Evolutionary conservation across 2,113 vertebrate genomes (phyloP), one percentile per base, ranked within the genome.

Genomic region (Ptilorrhoa leucosticta): DNA sequence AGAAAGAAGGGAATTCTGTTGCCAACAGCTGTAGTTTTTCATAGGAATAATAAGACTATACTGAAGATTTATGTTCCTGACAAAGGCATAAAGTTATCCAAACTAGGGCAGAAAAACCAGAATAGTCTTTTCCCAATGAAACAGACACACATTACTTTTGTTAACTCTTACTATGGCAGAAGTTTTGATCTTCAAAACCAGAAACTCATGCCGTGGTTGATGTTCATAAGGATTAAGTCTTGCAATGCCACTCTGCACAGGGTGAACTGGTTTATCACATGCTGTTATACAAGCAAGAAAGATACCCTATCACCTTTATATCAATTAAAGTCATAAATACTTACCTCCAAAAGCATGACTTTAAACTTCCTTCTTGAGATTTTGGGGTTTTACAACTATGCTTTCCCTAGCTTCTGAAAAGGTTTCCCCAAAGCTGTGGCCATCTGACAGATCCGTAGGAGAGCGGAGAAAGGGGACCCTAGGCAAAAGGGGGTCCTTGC

Each of bases 1-100:
- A 98, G 97, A 98, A 98, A 98, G 97, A 98, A 93, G 75, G 47
- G 78, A 87, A 95, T 89, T 96, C 95, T 96, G 85, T 73, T 98
- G 97, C 98, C 97, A 98, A 97, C 96, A 98, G 94, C 97, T 97
- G 96, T 80, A 96, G 95, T 79, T 96, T 97, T 97, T 97, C 65
- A 37, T 90, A 95, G 90, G 95, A 95, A 93, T 95, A 97, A 93
- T 97, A 98, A 97, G 80, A 93, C 91, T 97, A 37, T 45, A 95
- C 66, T 95, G 92, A 98, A 97, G 94, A 95, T 95, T 97, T 95
- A 96, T 87, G 57, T 81, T 26, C 15, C 70, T 96, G 71, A 94
- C 85, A 80, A 96, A 97, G 87, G 90, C 90, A 94, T 69, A 92
- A 92, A 93, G 80, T 94, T 93, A 77, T 72, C 61, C 92, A 92